phyloP scores from a whole-genome alignment of 35 echinoderm and acorn worm genomes.

The Chiridota heheva region DNA sequence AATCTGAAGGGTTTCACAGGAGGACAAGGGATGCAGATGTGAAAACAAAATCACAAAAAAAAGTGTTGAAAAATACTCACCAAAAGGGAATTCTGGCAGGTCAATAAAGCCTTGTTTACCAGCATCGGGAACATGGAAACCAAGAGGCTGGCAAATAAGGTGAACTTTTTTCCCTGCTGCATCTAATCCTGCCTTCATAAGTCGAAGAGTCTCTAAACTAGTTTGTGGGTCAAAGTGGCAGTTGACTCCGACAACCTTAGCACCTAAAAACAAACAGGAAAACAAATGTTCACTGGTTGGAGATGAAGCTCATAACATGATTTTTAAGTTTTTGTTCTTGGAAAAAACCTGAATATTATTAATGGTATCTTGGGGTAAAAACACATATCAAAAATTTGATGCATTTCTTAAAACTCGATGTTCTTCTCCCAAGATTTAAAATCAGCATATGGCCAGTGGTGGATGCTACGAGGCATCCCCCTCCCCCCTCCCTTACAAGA shows the following conservation, averaged over 20 bases:
- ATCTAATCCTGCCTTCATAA: constrained; percentile 84
- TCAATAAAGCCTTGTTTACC: constrained; percentile 96
- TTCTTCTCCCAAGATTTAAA: too few relatives aligned
- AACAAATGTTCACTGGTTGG: not conserved
- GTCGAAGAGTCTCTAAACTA: constrained; percentile 38
- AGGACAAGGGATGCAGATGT: too few relatives aligned
- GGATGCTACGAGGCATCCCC: too few relatives aligned
- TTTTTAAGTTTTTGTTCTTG: too few relatives aligned
- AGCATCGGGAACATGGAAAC: constrained; percentile 67
- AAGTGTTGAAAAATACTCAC: constrained; percentile 49
- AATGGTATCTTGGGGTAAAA: too few relatives aligned
- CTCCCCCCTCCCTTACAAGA: too few relatives aligned
- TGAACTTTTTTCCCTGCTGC: constrained; percentile 60
- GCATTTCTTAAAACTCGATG: too few relatives aligned
- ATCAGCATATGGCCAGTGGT: too few relatives aligned
- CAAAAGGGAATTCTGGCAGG: constrained; percentile 97
- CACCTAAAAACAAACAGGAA: constrained; percentile 44
- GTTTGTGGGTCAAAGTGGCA: constrained; percentile 84
- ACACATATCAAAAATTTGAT: too few relatives aligned
- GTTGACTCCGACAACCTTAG: constrained; percentile 92
- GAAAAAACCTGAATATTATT: too few relatives aligned
- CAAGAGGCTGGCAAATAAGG: constrained; percentile 85
- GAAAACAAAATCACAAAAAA: too few relatives aligned
- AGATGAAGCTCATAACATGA: too few relatives aligned
- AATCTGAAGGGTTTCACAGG: not conserved